These are phyloP conservation scores for Tympanoctomys barrerae DNA, from an alignment of 2,797 vertebrate species.

Conservation along the genomic window DNA sequence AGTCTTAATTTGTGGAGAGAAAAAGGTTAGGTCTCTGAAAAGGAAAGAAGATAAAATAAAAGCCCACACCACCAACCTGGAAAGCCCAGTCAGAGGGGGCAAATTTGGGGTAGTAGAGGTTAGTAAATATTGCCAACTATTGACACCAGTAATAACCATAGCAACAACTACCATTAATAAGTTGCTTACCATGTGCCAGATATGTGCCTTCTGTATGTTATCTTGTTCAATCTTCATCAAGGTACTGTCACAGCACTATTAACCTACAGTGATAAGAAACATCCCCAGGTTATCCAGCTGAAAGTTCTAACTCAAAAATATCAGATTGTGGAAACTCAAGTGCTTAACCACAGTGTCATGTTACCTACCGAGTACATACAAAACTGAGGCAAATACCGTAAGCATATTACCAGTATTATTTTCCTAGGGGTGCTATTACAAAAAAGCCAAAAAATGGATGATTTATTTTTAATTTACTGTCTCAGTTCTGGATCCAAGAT, in stretches of 20 bases:
- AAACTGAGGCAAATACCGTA: not conserved
- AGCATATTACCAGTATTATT: not conserved
- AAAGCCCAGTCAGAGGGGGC: not conserved
- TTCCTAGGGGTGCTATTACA: not conserved
- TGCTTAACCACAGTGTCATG: not conserved
- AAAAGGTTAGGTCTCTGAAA: not conserved
- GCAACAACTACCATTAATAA: not conserved
- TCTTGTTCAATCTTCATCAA: not conserved
- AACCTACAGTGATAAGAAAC: not conserved
- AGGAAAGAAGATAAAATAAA: not conserved
- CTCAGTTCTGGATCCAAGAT: not conserved
- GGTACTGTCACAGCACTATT: not conserved
- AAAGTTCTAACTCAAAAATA: slow-evolving; percentile 33
- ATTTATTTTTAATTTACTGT: not conserved
- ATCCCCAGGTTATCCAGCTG: not conserved
- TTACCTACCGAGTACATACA: not conserved
- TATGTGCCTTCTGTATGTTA: not conserved
- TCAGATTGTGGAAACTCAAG: not conserved
- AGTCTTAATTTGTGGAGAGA: not conserved
- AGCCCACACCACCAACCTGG: not conserved
- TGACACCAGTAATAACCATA: not conserved
- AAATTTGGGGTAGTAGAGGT: not conserved
- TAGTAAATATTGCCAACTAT: not conserved
- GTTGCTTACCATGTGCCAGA: not conserved
- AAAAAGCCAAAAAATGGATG: not conserved